Conservation (phyloP, 2,113 vertebrate species). For the Fukomys damarensis region DNA sequence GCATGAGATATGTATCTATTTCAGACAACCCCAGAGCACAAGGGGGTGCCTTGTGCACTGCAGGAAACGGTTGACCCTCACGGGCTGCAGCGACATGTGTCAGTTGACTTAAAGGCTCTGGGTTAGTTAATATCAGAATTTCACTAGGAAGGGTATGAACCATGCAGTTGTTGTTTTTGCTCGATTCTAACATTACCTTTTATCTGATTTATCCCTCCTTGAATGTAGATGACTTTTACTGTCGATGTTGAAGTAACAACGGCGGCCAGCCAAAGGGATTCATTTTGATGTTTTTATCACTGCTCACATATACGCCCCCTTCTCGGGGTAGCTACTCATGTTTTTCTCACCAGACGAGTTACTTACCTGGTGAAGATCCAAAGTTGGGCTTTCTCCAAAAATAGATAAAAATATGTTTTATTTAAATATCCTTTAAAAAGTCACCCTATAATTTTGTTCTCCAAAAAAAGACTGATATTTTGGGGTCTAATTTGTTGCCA, state of each 20-base stretch:
- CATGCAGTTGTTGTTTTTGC: not conserved
- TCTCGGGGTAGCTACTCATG: not conserved
- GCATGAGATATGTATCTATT: not conserved
- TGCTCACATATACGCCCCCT: not conserved
- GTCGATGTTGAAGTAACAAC: not conserved
- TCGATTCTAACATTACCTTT: not conserved
- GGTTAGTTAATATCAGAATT: not conserved
- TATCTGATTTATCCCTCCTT: slow-evolving; percentile 20
- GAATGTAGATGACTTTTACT: not conserved
- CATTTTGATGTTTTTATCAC: not conserved
- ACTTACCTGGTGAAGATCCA: not conserved
- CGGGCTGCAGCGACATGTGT: not conserved
- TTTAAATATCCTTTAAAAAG: slow-evolving; percentile 37
- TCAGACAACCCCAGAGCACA: not conserved
- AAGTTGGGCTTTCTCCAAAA: not conserved
- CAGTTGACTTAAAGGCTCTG: not conserved
- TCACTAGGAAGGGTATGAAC: not conserved
- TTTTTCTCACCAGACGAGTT: slow-evolving; percentile 2
- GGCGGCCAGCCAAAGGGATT: not conserved
- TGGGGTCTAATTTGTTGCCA: not conserved
- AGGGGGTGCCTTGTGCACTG: not conserved
- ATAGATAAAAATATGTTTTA: not conserved
- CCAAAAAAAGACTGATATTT: not conserved
- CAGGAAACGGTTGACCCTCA: not conserved
- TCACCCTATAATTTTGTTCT: not conserved